phyloP scores from a whole-genome alignment of 2,888 invertebrate species.

The Tryphoninae sp. region DNA sequence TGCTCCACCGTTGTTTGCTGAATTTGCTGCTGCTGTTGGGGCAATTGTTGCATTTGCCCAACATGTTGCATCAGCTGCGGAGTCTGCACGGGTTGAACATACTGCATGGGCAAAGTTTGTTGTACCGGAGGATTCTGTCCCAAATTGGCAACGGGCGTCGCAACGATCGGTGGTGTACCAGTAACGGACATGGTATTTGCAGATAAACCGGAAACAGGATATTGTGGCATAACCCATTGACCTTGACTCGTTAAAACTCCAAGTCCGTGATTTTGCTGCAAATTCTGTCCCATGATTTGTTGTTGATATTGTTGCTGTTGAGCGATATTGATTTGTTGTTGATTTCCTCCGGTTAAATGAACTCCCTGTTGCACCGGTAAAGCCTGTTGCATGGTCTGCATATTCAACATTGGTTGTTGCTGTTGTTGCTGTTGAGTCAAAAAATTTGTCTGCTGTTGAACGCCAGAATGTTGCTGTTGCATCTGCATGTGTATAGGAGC shows the following conservation, averaged over 20 bases:
- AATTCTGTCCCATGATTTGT: constrained; percentile 63
- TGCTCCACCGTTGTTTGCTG: constrained; percentile 65
- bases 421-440: constrained; percentile 40
- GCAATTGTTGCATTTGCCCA: constrained; percentile 40
- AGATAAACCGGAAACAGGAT: constrained; percentile 27
- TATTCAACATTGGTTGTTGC: constrained; percentile 48
- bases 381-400: constrained; percentile 36
- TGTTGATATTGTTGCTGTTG: constrained; percentile 66
- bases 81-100: constrained; percentile 67
- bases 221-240: constrained; percentile 62
- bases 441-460: constrained; percentile 37
- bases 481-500: constrained; percentile 64
- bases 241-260: constrained; percentile 50
- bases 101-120: constrained; percentile 69
- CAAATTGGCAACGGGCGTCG: neutral
- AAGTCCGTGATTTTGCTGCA: constrained; percentile 64
- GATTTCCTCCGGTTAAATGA: constrained; percentile 37
- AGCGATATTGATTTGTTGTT: constrained; percentile 54
- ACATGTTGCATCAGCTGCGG: constrained; percentile 62
- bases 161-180: neutral
- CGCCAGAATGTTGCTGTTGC: constrained; percentile 52
- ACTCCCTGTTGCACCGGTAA: constrained; percentile 32
- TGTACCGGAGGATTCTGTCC: constrained; percentile 57
- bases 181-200: neutral
- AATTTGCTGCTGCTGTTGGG: constrained; percentile 63